Evolutionary conservation across 2,113 vertebrate genomes (phyloP).

Genomic region (Empidonax traillii): DNA sequence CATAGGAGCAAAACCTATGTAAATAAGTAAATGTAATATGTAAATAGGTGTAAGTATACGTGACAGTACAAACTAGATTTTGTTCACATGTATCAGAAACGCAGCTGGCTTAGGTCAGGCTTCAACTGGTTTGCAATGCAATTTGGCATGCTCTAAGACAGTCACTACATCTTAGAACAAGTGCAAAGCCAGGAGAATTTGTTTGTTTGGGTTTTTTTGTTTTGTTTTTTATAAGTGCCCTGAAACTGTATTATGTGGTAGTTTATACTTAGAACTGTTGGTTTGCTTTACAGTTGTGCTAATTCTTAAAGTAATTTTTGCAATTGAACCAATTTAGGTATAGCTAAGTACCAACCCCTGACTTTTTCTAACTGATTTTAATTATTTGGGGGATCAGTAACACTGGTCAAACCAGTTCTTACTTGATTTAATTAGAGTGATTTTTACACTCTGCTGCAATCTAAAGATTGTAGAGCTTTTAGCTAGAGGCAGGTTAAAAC

Average conservation of each 20-base stretch:
- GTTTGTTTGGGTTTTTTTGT: background rate
- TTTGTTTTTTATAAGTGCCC: background rate
- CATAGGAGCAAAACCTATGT: background rate
- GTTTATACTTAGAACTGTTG: background rate
- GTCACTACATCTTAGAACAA: background rate
- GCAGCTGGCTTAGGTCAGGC: conserved; percentile 16
- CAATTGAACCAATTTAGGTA: background rate
- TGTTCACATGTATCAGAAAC: background rate
- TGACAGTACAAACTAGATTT: background rate
- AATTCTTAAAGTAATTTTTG: background rate
- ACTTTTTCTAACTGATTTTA: conserved; percentile 32
- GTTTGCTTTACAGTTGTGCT: background rate
- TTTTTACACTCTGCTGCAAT: conserved; percentile 63
- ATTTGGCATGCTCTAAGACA: background rate
- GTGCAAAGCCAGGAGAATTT: background rate
- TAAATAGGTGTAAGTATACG: background rate
- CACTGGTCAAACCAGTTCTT: conserved; percentile 62
- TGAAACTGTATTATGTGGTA: background rate
- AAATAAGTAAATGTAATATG: background rate
- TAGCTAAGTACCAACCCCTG: background rate
- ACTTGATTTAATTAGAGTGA: conserved; percentile 64
- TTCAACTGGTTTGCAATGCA: background rate
- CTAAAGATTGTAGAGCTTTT: conserved; percentile 55
- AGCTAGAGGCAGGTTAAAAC: conserved; percentile 66
- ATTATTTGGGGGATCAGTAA: conserved; percentile 61